phyloP scores from a whole-genome alignment of 2,797 vertebrate genomes.

The Microtus obscurus region DNA sequence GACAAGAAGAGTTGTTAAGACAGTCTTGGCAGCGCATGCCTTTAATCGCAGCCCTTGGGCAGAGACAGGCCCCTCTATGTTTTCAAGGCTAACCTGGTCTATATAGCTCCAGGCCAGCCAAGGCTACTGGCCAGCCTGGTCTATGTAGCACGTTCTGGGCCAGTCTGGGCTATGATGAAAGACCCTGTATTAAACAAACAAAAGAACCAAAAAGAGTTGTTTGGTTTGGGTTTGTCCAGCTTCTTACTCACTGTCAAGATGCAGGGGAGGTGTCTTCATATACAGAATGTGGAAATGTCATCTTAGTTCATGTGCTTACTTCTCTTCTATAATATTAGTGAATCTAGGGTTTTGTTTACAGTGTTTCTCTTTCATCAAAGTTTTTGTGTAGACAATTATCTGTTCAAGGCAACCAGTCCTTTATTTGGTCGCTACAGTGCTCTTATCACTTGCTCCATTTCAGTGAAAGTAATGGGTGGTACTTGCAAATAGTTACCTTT shows the following conservation, averaged over 20 bases:
- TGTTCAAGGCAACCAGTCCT: constrained; percentile 54
- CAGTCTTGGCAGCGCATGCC: neutral
- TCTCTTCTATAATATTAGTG: constrained; percentile 28
- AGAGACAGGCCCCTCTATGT: neutral
- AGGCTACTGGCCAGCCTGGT: neutral
- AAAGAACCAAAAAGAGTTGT: neutral
- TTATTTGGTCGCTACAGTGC: constrained; percentile 22
- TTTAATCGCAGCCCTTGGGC: neutral
- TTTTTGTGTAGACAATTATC: constrained; percentile 41
- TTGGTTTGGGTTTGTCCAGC: constrained; percentile 44
- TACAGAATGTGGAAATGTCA: constrained; percentile 36
- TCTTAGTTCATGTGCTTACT: constrained; percentile 51
- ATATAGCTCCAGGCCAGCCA: neutral
- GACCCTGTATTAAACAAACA: neutral
- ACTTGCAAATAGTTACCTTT: constrained; percentile 59
- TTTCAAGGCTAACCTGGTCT: neutral
- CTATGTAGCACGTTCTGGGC: neutral
- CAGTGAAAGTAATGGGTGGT: constrained; percentile 49
- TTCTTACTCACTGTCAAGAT: constrained; percentile 48
- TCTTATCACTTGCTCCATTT: constrained; percentile 58
- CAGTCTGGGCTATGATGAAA: neutral
- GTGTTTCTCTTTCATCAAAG: constrained; percentile 30
- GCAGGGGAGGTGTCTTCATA: constrained; percentile 2
- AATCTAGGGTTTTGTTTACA: constrained; percentile 10
- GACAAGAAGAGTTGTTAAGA: neutral